These are phyloP conservation scores for Magallana ariakensis DNA, from an alignment of 1,140 invertebrate species.

Conservation along the genomic window DNA sequence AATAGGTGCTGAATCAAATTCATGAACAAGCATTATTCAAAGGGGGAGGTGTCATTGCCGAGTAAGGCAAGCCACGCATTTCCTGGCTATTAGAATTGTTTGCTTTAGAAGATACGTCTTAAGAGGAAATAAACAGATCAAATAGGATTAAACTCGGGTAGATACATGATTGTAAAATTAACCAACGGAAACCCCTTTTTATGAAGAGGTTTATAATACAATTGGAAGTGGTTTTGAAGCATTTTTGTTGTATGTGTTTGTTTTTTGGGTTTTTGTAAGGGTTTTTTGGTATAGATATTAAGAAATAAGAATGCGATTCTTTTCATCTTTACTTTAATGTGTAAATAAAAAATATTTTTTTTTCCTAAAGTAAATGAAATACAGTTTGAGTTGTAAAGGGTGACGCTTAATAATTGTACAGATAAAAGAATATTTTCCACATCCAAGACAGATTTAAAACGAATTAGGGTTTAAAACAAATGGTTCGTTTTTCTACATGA, in stretches of 20 bases:
- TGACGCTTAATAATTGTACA: neutral
- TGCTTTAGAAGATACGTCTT: constrained; percentile 12
- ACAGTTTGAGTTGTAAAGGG: too few species aligned
- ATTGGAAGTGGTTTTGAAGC: too few species aligned
- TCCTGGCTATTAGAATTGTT: constrained; percentile 8
- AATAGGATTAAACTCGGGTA: constrained; percentile 5
- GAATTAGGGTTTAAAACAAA: neutral
- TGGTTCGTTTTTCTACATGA: neutral
- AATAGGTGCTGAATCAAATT: neutral
- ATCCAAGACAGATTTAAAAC: neutral
- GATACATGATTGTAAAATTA: neutral
- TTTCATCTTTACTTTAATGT: too few species aligned
- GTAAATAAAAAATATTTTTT: too few species aligned
- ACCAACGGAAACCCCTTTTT: neutral
- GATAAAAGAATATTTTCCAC: neutral
- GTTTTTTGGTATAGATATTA: too few species aligned
- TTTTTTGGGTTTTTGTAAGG: too few species aligned
- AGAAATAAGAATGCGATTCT: too few species aligned
- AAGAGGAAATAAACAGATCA: constrained; percentile 10
- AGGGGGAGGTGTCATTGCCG: neutral
- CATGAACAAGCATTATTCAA: neutral
- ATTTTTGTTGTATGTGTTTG: too few species aligned
- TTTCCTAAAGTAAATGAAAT: too few species aligned
- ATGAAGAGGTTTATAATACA: too few species aligned
- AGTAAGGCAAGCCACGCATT: neutral